Evolutionary conservation across 2,797 vertebrate species (phyloP).

Genomic region (Ceyx erithaca): DNA sequence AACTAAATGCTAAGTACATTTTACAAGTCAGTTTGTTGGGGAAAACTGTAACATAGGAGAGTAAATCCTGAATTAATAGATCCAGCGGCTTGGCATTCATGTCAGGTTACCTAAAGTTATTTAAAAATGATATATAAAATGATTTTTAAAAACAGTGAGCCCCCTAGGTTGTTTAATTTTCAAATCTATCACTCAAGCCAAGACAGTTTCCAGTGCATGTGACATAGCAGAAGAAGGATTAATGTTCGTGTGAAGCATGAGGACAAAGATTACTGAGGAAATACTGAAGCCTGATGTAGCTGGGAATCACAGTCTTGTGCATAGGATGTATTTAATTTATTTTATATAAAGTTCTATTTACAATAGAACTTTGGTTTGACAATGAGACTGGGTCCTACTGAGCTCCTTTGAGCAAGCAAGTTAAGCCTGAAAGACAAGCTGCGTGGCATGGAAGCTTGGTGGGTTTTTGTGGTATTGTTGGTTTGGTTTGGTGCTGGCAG

Average conservation of each 20-base stretch:
- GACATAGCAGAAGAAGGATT: slow-evolving; percentile 60
- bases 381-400: neutral
- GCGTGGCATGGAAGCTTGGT: neutral
- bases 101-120: slow-evolving; percentile 57
- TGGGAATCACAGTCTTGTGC: neutral
- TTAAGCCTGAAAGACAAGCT: neutral
- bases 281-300: slow-evolving; percentile 21
- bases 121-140: slow-evolving; percentile 64
- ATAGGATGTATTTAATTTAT: slow-evolving; percentile 1
- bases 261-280: slow-evolving; percentile 46
- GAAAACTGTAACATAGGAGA: neutral
- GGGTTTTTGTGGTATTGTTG: neutral
- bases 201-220: slow-evolving; percentile 30
- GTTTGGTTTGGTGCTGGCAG: slow-evolving; percentile 27
- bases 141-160: slow-evolving; percentile 61
- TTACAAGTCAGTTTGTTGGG: slow-evolving; percentile 24
- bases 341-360: neutral
- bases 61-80: slow-evolving; percentile 42
- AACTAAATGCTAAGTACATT: no score
- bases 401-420: neutral
- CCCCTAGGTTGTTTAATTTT: slow-evolving; percentile 68
- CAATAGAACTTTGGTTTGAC: neutral
- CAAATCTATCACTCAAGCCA: slow-evolving; percentile 60
- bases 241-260: slow-evolving; percentile 40
- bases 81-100: slow-evolving; percentile 34